Base-by-base conservation (phyloP, 1,140 invertebrate species). In the Papilio helenus region DNA sequence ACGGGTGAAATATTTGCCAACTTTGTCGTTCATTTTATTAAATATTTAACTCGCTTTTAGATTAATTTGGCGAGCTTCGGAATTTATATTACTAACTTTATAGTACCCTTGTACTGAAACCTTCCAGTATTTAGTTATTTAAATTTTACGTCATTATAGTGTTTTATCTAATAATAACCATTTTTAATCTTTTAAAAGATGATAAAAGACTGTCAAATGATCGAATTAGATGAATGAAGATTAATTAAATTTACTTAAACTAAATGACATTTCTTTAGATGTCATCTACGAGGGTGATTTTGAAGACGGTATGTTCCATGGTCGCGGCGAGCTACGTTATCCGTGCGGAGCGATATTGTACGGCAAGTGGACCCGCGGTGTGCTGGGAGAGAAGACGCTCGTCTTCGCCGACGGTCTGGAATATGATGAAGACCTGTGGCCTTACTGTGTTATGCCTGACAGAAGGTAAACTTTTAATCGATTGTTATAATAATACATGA, bases 271-370 rank as follows among this genome's bases (percentile, higher is more conserved):
- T 44, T 44, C 80, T 83, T 12, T 81, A 95, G 95, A 90, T 44
- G 93, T 95, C 0, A 87, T 92, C 39, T 95, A 96, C 79, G 92
- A 95, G 79, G 95, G 96, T n/a, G 87, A 95, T 71, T 94, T 96
- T 78, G 89, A 93, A 51, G 92, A 96, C 71, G 95, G 95, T 1
- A 91, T 94, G 90, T 96, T 95, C 87, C 95, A 96, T 77, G 95
- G 96, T 14, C 76, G 81, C 0, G 96, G 96, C 4, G 92, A 92
- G 3, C 84, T 96, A 18, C 83, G 86, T 39, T 96, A 95, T 85
- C 93, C 95, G 0, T 86, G 87, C 72, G 94, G 95, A 7, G 90
- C 89, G 3, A 88, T 87, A 14, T 80, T 96, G 3, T 88, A 92
- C 3, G 95, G 95, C 8, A 87, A 85, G 16, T 96, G 95, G 95